Percentiles rank a stretch among this genome's conserved stretches.
phyloP scores from a whole-genome alignment of 2,888 invertebrate genomes.

The Xiphydria camelus region DNA sequence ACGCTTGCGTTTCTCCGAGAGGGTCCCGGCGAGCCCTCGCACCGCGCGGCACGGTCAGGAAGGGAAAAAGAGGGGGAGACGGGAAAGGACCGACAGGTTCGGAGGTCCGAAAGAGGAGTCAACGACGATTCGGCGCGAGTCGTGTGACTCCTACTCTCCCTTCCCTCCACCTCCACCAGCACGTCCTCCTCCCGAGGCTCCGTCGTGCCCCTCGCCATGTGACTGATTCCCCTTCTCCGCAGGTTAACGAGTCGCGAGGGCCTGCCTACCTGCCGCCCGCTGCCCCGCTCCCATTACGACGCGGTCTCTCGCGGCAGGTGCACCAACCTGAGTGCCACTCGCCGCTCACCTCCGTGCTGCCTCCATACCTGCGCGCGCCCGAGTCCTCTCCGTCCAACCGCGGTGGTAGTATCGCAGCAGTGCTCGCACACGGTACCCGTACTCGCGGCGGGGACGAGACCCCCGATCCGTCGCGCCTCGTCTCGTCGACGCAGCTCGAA shows the following conservation, averaged over 20 bases:
- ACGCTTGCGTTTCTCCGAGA: too few species aligned
- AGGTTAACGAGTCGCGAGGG: constrained; percentile 53
- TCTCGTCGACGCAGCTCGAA: too few species aligned
- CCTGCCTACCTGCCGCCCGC: constrained; percentile 58
- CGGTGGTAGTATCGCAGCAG: too few species aligned
- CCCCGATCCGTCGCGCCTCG: not conserved
- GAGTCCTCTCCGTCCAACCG: constrained; percentile 34
- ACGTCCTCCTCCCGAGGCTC: too few species aligned
- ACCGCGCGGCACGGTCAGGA: too few species aligned
- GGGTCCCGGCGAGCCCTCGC: too few species aligned
- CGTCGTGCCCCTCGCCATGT: constrained; percentile 50
- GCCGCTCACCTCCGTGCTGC: constrained; percentile 27
- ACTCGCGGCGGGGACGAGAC: not conserved
- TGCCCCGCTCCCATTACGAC: constrained; percentile 58
- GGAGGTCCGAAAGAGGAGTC: too few species aligned
- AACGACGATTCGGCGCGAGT: not conserved
- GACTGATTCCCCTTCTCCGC: constrained; percentile 55
- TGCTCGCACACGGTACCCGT: not conserved
- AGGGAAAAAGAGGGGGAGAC: not conserved
- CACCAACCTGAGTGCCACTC: constrained; percentile 54
- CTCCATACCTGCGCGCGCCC: constrained; percentile 38
- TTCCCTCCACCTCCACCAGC: constrained; percentile 27
- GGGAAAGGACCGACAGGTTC: not conserved
- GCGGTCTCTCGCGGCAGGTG: constrained; percentile 59
- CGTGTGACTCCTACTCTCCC: constrained; percentile 5